Base-by-base conservation (phyloP, 2,888 invertebrate genomes). In the Bembecia ichneumoniformis region DNA sequence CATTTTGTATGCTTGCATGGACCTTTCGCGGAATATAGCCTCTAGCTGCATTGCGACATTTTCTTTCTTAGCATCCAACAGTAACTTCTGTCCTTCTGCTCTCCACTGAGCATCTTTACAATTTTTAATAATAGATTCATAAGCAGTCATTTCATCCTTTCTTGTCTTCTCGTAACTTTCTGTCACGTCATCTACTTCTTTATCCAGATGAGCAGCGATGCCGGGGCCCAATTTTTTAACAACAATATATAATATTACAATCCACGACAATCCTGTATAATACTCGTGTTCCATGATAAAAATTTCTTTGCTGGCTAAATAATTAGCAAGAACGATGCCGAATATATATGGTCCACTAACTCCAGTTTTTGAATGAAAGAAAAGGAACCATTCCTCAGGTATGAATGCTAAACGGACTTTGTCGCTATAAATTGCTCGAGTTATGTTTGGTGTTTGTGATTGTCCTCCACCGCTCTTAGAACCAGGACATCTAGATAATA, bases 201-300 rank as follows among this genome's bases (percentile, higher is more conserved):
- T 90, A 62, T 96, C 95, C 11, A 94, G 71, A 56, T 59, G 87
- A 11, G 75, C 77, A 3, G 89, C 91, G 7, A 94, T 46, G 17
- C 59, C 58, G 15, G 91, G 90, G 0, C 97, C 97, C 4, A 92
- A 72, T 64, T 91, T 93, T 63, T 92, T 94, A 9, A 91, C 83
- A 2, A 68, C 82, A 48, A 84, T 51, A 48, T 90, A 72, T 49
- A 90, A 71, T 64, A 96, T 88, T 1, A 92, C 66, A 9, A 90
- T 74, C 47, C 94, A 73, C 0, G 95, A 92, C 9, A 95, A 55
- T 15, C 95, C 94, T 55, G 90, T 89, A 74, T 93, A 94, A 78
- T 91, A 96, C 71, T 98, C 96, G 72, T 98, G 98, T 74, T 99
- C 98, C 88, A 96, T 82, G 0, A 99, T 91, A 70, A 91, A 96